Evolutionary conservation across 2,797 vertebrate genomes (phyloP), one percentile per base, ranked within the genome.

Genomic region (Capromys pilorides): DNA sequence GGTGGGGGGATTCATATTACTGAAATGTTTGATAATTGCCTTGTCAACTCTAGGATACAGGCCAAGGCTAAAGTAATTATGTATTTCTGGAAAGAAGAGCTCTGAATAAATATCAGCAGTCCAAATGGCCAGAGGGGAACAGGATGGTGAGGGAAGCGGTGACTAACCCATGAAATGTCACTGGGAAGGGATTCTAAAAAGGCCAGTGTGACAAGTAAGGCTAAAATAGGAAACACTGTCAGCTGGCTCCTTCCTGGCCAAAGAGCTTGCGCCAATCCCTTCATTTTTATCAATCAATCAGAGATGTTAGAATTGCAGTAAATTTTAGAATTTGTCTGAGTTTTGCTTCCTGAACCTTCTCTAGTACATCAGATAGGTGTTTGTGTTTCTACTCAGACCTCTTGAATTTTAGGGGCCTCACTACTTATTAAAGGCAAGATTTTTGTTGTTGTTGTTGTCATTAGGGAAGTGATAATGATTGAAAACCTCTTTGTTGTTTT

Each of bases 401-500:
- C 67, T 59, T 5, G 5, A 11, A 24, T 66, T 36, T 16, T 0
- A 6, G 81, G 45, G 12, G 41, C 3, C n/a, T 57, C 5, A 1
- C 0, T 83, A 39, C 5, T 66, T 86, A 59, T 14, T 75, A n/a
- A 71, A 45, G 28, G n/a, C 4, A 28, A 24, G 64, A 3, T 33
- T 71, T 45, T 7, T 36, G 2, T 2, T 18, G 14, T 33, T 64
- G 71, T 51, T 69, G 71, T 78, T 36, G 41, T 31, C 18, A 5
- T 36, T 51, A 51, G 26, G 8, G 6, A 33, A 8, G 22, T 0
- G 24, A 16, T 69, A 64, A 69, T 21, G 31, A 36, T 64, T 93
- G 57, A 57, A 90, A 78, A 67, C n/a, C 39, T 69, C 75, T 78
- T 71, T 57, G 62, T 73, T 73, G 54, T 57, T 93, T 89, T 79